A percentile compares a stretch with the other conserved stretches of the same genome.
Conservation (phyloP, 2,797 vertebrate genomes). For the Borostomias antarcticus region DNA sequence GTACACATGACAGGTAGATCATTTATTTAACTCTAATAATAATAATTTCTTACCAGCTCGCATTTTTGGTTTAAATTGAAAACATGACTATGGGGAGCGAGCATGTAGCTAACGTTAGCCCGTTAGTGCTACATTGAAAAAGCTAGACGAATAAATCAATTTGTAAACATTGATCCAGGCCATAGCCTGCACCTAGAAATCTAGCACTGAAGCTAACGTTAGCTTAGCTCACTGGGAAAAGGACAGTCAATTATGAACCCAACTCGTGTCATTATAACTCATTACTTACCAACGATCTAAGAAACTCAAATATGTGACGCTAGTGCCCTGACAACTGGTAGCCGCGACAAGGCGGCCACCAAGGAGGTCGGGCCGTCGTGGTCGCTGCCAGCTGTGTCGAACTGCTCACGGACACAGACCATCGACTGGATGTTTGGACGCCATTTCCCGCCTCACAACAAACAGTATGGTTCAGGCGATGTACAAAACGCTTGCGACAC, state of each 20-base stretch:
- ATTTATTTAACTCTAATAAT: background rate
- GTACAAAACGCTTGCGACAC: constrained; percentile 68
- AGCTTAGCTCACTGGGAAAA: constrained; percentile 25
- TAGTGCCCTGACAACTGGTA: constrained; percentile 52
- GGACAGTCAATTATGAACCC: constrained; percentile 50
- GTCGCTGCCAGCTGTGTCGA: constrained; percentile 56
- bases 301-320: constrained; percentile 49
- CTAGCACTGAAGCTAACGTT: constrained; percentile 32
- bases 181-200: no score
- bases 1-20: no score
- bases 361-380: constrained; percentile 54
- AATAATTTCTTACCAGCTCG: background rate
- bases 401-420: constrained; percentile 65
- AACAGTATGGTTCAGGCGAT: constrained; percentile 70
- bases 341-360: constrained; percentile 55
- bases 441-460: constrained; percentile 98
- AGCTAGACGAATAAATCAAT: background rate
- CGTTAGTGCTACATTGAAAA: background rate
- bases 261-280: constrained; percentile 49
- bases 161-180: no score
- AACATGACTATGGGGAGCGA: background rate
- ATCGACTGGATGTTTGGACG: constrained; percentile 85
- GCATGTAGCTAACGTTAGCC: background rate
- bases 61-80: background rate
- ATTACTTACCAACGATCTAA: constrained; percentile 52